Base-by-base conservation (phyloP, 2,888 invertebrate genomes). In the Theretra japonica region DNA sequence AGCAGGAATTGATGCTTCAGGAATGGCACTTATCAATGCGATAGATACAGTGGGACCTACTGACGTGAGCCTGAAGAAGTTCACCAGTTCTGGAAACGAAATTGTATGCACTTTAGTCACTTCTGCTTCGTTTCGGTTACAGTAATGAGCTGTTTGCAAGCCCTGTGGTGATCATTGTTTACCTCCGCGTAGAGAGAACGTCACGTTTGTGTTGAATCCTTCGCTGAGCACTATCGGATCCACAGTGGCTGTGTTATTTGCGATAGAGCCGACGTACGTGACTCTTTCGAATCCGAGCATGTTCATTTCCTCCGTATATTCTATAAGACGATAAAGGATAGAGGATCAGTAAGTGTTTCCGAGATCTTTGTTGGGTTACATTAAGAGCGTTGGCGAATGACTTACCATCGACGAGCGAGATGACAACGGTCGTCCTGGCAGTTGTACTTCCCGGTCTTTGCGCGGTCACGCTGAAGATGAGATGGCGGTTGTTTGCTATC, bases 211-310 rank as follows among this genome's bases (percentile, higher is more conserved):
- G 7, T 73, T 75, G 71, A 78, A 82, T 57, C 84, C 85, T 70
- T 81, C 77, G 3, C 57, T 74, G 8, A 85, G 77, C 23, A 75
- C 75, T 25, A 85, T 84, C 5, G 80, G 71, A 25, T 76, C 74
- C 30, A 83, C 70, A 17, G 70, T 73, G 7, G 79, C 30, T 5
- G 30, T n/a, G 48, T 73, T 70, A 62, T 75, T 76, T 41, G 77
- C 73, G 4, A 83, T 77, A 2, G 78, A 71, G 6, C 84, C 84
- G 3, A 78, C 23, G 70, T 82, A 83, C 30, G 73, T 80, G 33
- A 73, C 65, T 60, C 76, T 73, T 41, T 78, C 76, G 50, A 78
- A 78, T 41, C 75, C 78, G 53, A 78, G 76, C 33, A 62, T 8
- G 57, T 72, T 70, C 59, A 53, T 71, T 1, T 71, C 73, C 2